Evolutionary conservation across 2,113 vertebrate species (phyloP).

Genomic region (Eulacestoma nigropectus): DNA sequence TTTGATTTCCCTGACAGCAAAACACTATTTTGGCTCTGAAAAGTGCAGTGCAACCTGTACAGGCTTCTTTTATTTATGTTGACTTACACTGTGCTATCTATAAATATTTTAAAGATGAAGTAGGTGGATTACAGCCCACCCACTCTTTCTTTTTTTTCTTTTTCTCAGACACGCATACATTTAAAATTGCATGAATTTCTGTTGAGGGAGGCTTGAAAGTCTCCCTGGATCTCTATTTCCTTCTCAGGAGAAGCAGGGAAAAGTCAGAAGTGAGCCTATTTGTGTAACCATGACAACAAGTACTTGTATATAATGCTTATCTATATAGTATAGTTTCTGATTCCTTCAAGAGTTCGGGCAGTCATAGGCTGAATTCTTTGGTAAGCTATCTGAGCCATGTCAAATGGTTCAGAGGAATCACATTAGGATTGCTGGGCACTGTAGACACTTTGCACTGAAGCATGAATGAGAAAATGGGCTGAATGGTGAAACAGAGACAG

Average conservation of each 20-base stretch:
- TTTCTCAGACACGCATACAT: fast-evolving
- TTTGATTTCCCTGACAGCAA: constrained; percentile 21
- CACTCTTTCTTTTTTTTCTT: not conserved
- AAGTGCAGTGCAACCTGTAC: not conserved
- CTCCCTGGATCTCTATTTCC: not conserved
- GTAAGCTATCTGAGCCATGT: not conserved
- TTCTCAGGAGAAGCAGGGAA: not conserved
- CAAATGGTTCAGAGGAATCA: not conserved
- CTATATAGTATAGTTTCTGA: not conserved
- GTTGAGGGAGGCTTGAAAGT: not conserved
- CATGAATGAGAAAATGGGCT: not conserved
- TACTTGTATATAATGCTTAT: constrained; percentile 5
- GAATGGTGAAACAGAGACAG: not conserved
- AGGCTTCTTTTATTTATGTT: constrained; percentile 17
- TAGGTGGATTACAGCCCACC: not conserved
- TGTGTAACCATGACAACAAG: constrained; percentile 48
- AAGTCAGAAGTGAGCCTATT: constrained; percentile 19
- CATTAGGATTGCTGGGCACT: not conserved
- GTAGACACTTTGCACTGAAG: not conserved
- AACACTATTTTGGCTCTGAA: not conserved
- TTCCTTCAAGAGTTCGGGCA: not conserved
- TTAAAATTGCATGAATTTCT: not conserved
- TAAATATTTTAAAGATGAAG: constrained; percentile 51
- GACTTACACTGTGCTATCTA: not conserved
- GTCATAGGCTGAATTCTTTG: not conserved